Percentiles rank a stretch among this genome's conserved stretches.
Conservation (phyloP, 1,140 invertebrate genomes). For the Apis florea region DNA sequence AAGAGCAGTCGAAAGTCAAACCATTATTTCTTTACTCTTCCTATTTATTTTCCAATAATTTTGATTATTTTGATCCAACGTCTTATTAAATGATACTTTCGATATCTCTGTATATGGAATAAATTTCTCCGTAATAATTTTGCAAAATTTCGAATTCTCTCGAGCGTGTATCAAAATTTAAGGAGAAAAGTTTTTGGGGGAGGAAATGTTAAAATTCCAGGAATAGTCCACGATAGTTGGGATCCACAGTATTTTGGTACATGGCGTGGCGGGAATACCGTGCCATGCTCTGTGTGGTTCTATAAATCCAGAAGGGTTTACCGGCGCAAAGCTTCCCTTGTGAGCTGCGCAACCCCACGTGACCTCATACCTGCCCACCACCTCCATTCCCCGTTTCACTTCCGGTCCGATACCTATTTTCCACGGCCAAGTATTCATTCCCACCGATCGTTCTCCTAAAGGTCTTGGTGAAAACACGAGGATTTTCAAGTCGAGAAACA, state of each 20-base stretch:
- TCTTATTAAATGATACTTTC: no score
- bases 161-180: no score
- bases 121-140: no score
- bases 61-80: no score
- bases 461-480: constrained; percentile 27
- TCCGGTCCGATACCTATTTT: constrained; percentile 20
- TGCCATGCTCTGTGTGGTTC: constrained; percentile 70
- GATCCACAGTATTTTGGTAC: constrained; percentile 74
- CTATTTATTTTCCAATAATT: neutral
- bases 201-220: constrained; percentile 55
- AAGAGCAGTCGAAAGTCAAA: no score
- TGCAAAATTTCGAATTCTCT: no score
- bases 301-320: constrained; percentile 77
- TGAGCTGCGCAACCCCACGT: constrained; percentile 60
- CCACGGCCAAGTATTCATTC: constrained; percentile 23
- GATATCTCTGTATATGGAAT: no score
- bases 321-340: constrained; percentile 73
- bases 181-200: no score
- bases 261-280: constrained; percentile 68
- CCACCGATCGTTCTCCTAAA: constrained; percentile 31
- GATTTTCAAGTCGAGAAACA: constrained; percentile 30
- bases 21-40: neutral
- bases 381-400: constrained; percentile 27
- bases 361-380: constrained; percentile 58
- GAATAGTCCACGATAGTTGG: constrained; percentile 42